Percentiles rank a stretch among this genome's conserved stretches.
Conservation (phyloP, 2,113 vertebrate species). For the Strigops habroptila region DNA sequence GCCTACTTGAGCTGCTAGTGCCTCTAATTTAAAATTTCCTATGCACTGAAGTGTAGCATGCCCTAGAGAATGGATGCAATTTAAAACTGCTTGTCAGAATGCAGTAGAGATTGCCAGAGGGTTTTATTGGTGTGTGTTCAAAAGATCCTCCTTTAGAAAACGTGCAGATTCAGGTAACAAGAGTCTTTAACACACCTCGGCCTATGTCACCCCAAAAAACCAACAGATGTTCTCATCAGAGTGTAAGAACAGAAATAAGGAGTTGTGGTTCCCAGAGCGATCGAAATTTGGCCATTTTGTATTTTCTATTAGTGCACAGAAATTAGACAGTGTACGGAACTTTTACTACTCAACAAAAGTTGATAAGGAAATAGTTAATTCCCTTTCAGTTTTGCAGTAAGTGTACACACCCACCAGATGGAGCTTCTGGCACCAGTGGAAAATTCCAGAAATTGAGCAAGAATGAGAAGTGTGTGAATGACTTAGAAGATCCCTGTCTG, state of each 20-base stretch:
- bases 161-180: background rate
- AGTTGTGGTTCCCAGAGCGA: background rate
- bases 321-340: background rate
- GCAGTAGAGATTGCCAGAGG: background rate
- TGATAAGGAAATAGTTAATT: slow-evolving; percentile 62
- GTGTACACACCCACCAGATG: slow-evolving; percentile 69
- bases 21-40: background rate
- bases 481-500: slow-evolving; percentile 24
- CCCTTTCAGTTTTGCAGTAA: slow-evolving; percentile 52
- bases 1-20: background rate
- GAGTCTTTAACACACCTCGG: background rate
- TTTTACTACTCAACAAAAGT: background rate
- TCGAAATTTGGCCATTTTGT: background rate
- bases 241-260: background rate
- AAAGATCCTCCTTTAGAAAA: background rate
- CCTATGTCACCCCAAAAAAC: background rate
- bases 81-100: background rate
- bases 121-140: background rate
- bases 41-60: background rate
- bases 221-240: background rate
- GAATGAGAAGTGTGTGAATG: slow-evolving; percentile 59
- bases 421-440: slow-evolving; percentile 67
- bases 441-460: slow-evolving; percentile 72
- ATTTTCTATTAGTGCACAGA: background rate
- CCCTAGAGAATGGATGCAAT: background rate